Evolutionary conservation across 2,797 vertebrate genomes (phyloP), one percentile per base, ranked within the genome.

Genomic region (Melanotaenia pygmaea): DNA sequence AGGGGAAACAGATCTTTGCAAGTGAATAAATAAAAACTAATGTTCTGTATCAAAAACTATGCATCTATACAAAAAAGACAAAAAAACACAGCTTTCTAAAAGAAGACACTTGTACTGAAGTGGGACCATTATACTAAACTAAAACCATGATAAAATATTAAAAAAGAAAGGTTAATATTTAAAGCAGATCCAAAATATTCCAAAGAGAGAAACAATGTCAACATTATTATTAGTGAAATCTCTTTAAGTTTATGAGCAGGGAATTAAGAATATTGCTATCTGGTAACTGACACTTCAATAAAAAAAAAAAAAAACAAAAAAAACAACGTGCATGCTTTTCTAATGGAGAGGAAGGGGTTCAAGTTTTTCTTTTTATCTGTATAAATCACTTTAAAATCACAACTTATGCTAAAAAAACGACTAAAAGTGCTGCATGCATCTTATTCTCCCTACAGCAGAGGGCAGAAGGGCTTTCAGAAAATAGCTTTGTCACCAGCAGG

Each of bases 401-500:
- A 43, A 43, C 13, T 16, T 37, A 20, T 16, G 34, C 34, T 59
- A 38, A 22, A 37, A 45, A 10, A 26, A 22, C 3, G 0, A 12
- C 13, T 2, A 10, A 30, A 32, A 32, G 32, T 38, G 56, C 79
- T 64, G 59, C 60, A 37, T 58, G 51, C 2, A 28, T 77, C 53
- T 75, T 53, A 47, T 74, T 70, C 58, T 70, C 37, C 54, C 56
- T 38, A 43, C 37, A 30, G 64, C 35, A 71, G 4, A 61, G n/a
- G 40, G 53, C 72, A 68, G 74, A 34, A 70, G 64, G 72, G 64
- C 26, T 76, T 74, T 68, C 54, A 74, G 63, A 67, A 56, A 66
- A 73, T 73, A 67, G 70, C 28, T 35, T n/a, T 66, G 54, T 76
- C 68, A 34, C 59, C 60, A 24, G 70, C 30, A 14, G 64, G 50